phyloP scores from a whole-genome alignment of 2,113 vertebrate species.

The Bos indicus region DNA sequence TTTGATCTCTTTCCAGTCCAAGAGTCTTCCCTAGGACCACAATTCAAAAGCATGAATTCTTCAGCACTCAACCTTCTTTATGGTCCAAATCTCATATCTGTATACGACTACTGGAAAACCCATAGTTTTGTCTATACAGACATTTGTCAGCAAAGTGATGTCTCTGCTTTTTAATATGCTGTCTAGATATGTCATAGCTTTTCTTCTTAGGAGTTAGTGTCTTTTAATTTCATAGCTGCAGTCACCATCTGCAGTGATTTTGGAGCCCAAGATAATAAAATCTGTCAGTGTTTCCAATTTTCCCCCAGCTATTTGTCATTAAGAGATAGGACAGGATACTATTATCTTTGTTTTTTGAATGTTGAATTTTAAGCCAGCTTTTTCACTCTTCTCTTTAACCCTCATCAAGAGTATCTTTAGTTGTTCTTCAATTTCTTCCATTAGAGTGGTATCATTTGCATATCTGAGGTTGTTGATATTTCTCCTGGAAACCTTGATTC shows the following conservation, averaged over 20 bases:
- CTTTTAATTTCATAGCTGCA: too few species aligned
- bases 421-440: background rate
- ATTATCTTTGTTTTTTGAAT: accelerated
- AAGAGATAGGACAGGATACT: background rate
- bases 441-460: background rate
- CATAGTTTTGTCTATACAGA: background rate
- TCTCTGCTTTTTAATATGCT: too few species aligned
- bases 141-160: background rate
- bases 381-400: background rate
- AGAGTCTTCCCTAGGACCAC: background rate
- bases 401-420: background rate
- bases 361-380: background rate
- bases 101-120: background rate
- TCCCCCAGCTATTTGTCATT: background rate
- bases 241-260: too few species aligned
- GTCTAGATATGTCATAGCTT: too few species aligned
- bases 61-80: background rate
- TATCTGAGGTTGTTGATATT: background rate
- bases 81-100: background rate
- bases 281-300: background rate
- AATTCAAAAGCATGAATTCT: background rate
- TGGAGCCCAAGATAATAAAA: background rate
- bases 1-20: background rate
- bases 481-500: background rate
- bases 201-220: too few species aligned